Conservation (phyloP, 2,888 invertebrate genomes). For the Poecilobothrus nobilitatus region DNA sequence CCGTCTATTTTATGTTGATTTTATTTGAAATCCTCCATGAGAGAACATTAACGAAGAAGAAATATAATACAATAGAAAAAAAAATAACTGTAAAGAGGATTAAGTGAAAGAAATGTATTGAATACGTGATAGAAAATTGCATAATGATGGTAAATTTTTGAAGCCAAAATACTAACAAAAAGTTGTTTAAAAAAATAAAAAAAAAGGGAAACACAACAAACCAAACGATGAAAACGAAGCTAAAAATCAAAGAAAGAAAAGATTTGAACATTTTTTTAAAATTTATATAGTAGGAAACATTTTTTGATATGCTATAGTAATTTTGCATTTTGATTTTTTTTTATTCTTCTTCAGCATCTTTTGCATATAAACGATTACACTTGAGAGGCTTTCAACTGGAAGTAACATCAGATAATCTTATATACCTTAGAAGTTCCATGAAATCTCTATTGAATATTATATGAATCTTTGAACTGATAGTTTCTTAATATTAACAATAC, state of each 20-base stretch:
- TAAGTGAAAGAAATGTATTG: conserved; percentile 1
- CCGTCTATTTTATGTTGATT: too few relatives aligned
- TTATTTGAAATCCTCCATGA: too few relatives aligned
- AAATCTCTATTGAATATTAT: too few relatives aligned
- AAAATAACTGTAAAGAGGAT: background rate
- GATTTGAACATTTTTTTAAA: too few relatives aligned
- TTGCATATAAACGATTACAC: background rate
- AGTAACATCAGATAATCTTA: background rate
- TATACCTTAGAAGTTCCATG: background rate
- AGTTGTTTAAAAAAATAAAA: background rate
- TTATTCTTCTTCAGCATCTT: background rate
- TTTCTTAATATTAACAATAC: too few relatives aligned
- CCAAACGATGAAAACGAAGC: too few relatives aligned
- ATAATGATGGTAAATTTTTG: background rate
- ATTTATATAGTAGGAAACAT: too few relatives aligned
- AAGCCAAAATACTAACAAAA: too few relatives aligned
- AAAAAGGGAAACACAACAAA: background rate
- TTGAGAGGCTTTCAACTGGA: background rate
- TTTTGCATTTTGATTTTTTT: background rate
- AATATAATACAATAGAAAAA: background rate
- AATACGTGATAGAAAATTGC: conserved; percentile 4
- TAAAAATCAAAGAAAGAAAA: too few relatives aligned
- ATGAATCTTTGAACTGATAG: too few relatives aligned
- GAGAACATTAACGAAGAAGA: too few relatives aligned
- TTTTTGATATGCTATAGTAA: too few relatives aligned